Evolutionary conservation across 2,888 invertebrate genomes (phyloP).

Genomic region (Iselma pallidipennis): DNA sequence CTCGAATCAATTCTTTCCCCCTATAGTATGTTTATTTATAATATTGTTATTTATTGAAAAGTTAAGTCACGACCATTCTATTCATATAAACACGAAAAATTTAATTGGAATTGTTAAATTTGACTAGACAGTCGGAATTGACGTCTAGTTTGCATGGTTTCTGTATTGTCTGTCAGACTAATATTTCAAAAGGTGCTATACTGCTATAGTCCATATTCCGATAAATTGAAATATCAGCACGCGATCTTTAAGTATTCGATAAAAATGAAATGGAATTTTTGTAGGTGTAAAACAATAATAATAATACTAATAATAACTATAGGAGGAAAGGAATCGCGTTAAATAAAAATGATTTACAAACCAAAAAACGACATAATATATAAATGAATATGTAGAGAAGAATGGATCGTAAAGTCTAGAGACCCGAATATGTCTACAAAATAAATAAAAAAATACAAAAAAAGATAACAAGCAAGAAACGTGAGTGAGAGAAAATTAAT

Average conservation of each 20-base stretch:
- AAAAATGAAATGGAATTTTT: not conserved
- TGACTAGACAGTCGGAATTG: not conserved
- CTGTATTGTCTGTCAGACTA: not conserved
- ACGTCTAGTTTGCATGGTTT: not conserved
- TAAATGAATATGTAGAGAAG: too few relatives aligned
- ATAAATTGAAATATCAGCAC: conserved; percentile 28
- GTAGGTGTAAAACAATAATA: not conserved
- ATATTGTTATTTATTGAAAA: not conserved
- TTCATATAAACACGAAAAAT: not conserved
- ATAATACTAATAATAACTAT: not conserved
- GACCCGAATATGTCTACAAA: conserved; percentile 11
- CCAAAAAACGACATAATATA: too few relatives aligned
- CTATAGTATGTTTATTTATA: too few relatives aligned
- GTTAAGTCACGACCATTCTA: not conserved
- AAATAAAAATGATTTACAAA: too few relatives aligned
- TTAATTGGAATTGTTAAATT: not conserved
- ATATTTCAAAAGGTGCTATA: not conserved
- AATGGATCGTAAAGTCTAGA: not conserved
- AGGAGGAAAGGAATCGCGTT: too few relatives aligned
- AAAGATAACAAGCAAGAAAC: conserved; percentile 22
- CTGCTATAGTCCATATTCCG: conserved; percentile 1
- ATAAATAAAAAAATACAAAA: conserved; percentile 11
- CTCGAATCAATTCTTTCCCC: too few relatives aligned
- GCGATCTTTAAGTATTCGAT: conserved; percentile 11
- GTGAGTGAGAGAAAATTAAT: conserved; percentile 27